A percentile compares a stretch with the other conserved stretches of the same genome.
These are phyloP conservation scores for Aphelenchoides bicaudatus DNA, from an alignment of 2,888 invertebrate species.

Conservation along the genomic window DNA sequence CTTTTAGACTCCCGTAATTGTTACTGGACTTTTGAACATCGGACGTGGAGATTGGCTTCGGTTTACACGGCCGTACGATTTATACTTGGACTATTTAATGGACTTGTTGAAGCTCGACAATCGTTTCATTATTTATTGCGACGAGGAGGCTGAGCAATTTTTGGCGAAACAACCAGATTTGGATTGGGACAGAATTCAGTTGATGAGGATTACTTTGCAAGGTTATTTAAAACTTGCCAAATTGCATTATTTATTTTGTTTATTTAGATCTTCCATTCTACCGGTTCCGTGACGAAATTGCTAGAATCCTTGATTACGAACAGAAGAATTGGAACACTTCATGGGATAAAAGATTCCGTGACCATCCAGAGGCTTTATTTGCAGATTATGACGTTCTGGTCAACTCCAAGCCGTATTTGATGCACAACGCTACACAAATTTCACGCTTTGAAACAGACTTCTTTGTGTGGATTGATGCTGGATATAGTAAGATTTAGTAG, in stretches of 20 bases:
- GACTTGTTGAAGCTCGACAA: constrained; percentile 47
- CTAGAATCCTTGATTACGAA: constrained; percentile 49
- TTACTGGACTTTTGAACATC: constrained; percentile 60
- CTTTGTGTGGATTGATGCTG: constrained; percentile 61
- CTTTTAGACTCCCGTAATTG: constrained; percentile 41
- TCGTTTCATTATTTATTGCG: constrained; percentile 48
- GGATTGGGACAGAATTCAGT: constrained; percentile 33
- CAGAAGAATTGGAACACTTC: constrained; percentile 36
- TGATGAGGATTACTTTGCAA: constrained; percentile 1
- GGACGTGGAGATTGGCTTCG: constrained; percentile 60
- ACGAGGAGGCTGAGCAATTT: constrained; percentile 45
- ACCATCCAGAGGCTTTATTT: constrained; percentile 61
- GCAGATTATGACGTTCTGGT: constrained; percentile 61
- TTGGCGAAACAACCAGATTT: constrained; percentile 22
- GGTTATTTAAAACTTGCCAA: constrained; percentile 5
- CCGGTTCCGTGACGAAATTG: constrained; percentile 47
- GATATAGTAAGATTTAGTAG: constrained; percentile 60
- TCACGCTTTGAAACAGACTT: constrained; percentile 34
- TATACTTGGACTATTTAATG: constrained; percentile 57
- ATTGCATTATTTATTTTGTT: too few species aligned
- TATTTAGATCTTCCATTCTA: constrained; percentile 43
- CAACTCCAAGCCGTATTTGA: constrained; percentile 60
- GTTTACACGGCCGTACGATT: constrained; percentile 54
- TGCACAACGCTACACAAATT: constrained; percentile 53
- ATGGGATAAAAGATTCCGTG: constrained; percentile 50